Conservation (phyloP, 2,797 vertebrate species). For the Brotula barbata region DNA sequence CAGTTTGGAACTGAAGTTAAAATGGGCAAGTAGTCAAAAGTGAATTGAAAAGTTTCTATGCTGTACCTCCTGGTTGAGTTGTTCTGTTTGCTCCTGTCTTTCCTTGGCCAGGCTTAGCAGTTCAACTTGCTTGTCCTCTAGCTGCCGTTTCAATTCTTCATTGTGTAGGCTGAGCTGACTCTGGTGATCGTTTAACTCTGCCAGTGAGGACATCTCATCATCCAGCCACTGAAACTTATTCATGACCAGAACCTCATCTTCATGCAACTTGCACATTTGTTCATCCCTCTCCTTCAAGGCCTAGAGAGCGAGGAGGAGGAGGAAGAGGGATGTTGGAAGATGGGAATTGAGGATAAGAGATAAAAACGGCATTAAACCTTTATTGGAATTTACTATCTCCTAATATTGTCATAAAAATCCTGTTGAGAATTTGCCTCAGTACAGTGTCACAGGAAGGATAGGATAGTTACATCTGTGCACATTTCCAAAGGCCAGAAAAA, state of each 20-base stretch:
- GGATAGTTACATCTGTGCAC: too few relatives aligned
- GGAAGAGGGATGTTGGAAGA: too few relatives aligned
- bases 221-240: conserved; percentile 79
- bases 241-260: conserved; percentile 80
- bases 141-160: conserved; percentile 88
- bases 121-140: conserved; percentile 88
- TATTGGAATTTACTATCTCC: too few relatives aligned
- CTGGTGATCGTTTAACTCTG: conserved; percentile 80
- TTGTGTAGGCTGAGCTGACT: conserved; percentile 86
- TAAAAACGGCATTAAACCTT: too few relatives aligned
- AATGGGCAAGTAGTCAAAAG: background rate
- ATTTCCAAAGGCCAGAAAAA: too few relatives aligned
- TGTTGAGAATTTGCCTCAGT: too few relatives aligned
- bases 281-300: conserved; percentile 87
- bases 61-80: conserved; percentile 89
- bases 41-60: background rate
- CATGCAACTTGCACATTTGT: conserved; percentile 79
- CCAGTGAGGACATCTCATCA: conserved; percentile 77
- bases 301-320: too few relatives aligned
- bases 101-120: conserved; percentile 80
- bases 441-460: too few relatives aligned
- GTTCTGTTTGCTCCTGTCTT: conserved; percentile 87
- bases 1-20: too few relatives aligned
- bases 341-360: too few relatives aligned
- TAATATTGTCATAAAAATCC: too few relatives aligned